Evolutionary conservation across 2,113 vertebrate genomes (phyloP).

Genomic region (Scopus umbretta): DNA sequence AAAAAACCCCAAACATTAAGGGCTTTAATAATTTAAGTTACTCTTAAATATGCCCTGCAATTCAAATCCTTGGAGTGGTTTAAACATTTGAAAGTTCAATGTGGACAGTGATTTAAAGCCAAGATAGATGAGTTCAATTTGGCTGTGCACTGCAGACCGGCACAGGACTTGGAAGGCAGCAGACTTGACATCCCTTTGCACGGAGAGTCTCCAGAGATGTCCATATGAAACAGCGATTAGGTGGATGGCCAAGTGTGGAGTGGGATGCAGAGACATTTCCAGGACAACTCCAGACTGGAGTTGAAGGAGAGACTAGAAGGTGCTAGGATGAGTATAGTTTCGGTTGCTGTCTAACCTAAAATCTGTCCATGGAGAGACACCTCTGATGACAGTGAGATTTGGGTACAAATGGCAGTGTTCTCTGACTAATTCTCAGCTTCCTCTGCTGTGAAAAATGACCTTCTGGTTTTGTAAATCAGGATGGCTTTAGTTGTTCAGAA

Average conservation of each 20-base stretch:
- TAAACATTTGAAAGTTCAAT: conserved; percentile 66
- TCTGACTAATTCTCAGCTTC: not conserved
- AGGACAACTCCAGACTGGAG: not conserved
- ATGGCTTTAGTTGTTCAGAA: not conserved
- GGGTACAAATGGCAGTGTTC: not conserved
- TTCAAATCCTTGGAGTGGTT: conserved; percentile 68
- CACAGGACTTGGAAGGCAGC: not conserved
- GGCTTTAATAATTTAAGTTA: conserved; percentile 66
- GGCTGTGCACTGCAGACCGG: conserved; percentile 14
- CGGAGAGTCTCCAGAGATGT: not conserved
- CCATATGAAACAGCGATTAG: not conserved
- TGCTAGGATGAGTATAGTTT: not conserved
- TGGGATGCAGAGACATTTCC: not conserved
- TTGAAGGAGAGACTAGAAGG: not conserved
- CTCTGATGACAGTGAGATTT: not conserved
- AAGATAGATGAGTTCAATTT: conserved; percentile 30
- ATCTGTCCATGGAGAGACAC: not conserved
- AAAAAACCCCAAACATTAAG: conserved; percentile 52
- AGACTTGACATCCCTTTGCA: conserved; percentile 38
- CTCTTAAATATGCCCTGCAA: conserved; percentile 65
- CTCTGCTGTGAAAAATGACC: not conserved
- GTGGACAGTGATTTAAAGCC: conserved; percentile 46
- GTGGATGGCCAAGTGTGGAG: not conserved
- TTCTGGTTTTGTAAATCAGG: not conserved
- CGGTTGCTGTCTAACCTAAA: not conserved